phyloP scores from a whole-genome alignment of 2,113 vertebrate species.

The Rhodinocichla rosea region DNA sequence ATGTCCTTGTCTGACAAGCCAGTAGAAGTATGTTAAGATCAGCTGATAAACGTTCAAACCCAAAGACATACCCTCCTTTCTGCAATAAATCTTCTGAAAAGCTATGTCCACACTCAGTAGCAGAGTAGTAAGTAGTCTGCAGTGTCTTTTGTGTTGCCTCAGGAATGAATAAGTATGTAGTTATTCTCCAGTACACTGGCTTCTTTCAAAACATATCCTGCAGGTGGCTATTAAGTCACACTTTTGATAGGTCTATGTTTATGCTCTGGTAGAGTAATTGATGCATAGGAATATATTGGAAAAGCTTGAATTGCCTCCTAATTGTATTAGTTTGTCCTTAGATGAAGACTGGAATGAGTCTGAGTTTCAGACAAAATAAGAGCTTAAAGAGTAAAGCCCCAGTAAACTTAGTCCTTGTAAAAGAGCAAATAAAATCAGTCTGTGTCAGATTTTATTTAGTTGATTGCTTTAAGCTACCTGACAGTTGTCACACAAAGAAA shows the following conservation, averaged over 20 bases:
- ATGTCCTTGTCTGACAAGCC: not conserved
- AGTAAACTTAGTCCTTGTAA: not conserved
- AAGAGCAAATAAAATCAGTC: not conserved
- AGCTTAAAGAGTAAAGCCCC: not conserved
- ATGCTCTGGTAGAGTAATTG: not conserved
- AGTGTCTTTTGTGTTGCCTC: not conserved
- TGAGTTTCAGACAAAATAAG: not conserved
- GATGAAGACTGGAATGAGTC: not conserved
- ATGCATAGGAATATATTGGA: not conserved
- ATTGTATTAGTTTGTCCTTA: not conserved
- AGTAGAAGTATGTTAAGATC: not conserved
- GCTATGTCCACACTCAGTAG: not conserved
- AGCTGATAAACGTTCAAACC: not conserved
- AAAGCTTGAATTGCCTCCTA: not conserved
- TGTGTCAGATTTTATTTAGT: not conserved
- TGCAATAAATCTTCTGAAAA: not conserved
- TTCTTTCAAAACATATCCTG: not conserved
- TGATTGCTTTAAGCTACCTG: not conserved
- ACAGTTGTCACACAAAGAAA: not conserved
- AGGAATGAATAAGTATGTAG: not conserved
- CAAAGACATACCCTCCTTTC: not conserved
- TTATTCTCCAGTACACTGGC: not conserved
- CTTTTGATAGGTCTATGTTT: not conserved
- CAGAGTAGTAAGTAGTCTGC: not conserved
- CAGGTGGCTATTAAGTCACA: not conserved